Base-by-base conservation (phyloP, 2,797 vertebrate species). In the Prionace glauca region DNA sequence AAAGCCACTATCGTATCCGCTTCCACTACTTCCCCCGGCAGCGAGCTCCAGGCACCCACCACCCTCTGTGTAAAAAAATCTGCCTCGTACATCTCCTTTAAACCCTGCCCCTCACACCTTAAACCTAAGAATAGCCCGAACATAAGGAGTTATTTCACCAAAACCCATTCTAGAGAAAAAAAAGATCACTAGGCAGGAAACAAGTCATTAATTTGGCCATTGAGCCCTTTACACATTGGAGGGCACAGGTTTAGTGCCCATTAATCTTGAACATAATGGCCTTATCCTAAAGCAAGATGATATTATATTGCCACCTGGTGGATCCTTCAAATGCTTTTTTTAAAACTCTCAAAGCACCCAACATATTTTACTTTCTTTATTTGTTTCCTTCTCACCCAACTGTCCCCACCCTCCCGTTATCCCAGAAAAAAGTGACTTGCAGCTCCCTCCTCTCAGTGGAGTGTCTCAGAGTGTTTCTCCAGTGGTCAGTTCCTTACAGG, bases 301-400 rank as follows among this genome's bases (percentile, higher is more conserved):
- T 94, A 22, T 29, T 74, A 29, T 18, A 60, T 20, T 72, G 93
- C 93, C 93, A 26, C 45, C 93, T 95, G 26, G 71, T 95, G 93
- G 71, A 56, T 32, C 11, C 8, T 84, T 45, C 36, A 22, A 41
- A 84, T 41, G 7, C 36, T 8, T 84, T 22, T 20, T 41, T 20
- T 41, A 41, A 4, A 81, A 84, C 36, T 84, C 79, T 41, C 41
- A 45, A 84, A 84, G 18, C 79, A 84, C 41, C 36, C 50, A 56
- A 45, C 18, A 14, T n/a, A 12, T 18, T 69, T 18, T 74, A 74
- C 10, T 74, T 74, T 29, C 10, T 74, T 74, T 29, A 1, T 74
- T 26, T 74, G 29, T 26, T 74, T 81, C 36, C 32, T 79, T 81
- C 77, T 36, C n/a, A 36, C 3, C n/a, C 18, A 81, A 41, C 41